A percentile compares a stretch with the other conserved stretches of the same genome.
These are phyloP conservation scores for Tylochromis polylepis DNA, from an alignment of 2,113 vertebrate species.

Conservation along the genomic window DNA sequence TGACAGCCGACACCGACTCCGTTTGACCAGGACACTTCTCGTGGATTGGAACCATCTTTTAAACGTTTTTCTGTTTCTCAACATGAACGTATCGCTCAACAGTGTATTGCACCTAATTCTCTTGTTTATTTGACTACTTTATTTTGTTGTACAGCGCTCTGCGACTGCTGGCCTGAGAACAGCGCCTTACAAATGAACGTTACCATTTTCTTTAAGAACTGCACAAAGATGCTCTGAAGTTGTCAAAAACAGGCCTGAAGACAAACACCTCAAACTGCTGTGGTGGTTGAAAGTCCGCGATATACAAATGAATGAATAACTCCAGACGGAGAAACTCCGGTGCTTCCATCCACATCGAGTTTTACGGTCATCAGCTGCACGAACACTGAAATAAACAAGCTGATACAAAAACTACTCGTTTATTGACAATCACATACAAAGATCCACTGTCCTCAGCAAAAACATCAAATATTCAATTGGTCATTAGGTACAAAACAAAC, in stretches of 20 bases:
- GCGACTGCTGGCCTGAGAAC: neutral
- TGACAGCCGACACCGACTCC: fast-evolving
- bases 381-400: neutral
- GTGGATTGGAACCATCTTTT: too few species aligned
- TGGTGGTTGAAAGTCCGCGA: neutral
- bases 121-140: too few species aligned
- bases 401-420: slow-evolving; percentile 71
- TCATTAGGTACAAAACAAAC: slow-evolving; percentile 55
- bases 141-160: neutral
- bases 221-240: neutral
- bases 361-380: neutral
- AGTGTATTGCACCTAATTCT: too few species aligned
- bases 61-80: too few species aligned
- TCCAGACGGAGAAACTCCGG: neutral
- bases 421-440: slow-evolving; percentile 69
- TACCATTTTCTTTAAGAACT: too few species aligned
- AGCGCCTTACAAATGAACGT: neutral
- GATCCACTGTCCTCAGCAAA: neutral
- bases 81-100: too few species aligned
- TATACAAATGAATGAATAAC: neutral
- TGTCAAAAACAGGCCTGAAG: neutral
- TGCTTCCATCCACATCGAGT: neutral
- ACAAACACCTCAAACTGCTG: neutral
- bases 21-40: neutral
- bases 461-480: slow-evolving; percentile 22